Evolutionary conservation across 1,140 invertebrate species (phyloP).

Genomic region (Medauroidea extradentata): DNA sequence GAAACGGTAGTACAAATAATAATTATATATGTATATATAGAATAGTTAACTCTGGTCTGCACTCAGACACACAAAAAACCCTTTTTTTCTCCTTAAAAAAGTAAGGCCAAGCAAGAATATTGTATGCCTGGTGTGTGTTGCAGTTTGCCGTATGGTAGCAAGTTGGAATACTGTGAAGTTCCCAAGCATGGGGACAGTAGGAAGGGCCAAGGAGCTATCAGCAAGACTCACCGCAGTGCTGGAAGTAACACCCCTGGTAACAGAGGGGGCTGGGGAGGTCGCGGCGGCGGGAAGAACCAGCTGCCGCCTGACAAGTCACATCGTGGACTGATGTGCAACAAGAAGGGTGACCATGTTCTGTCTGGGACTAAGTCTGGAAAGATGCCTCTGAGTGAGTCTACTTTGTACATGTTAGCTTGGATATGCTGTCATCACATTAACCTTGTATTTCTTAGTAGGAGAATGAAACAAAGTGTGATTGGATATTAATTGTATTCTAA

Average conservation of each 20-base stretch:
- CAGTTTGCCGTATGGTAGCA: conserved; percentile 54
- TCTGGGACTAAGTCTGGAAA: neutral
- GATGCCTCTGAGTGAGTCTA: conserved; percentile 7
- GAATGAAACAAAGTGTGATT: too few relatives aligned
- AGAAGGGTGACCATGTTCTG: neutral
- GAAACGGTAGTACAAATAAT: too few relatives aligned
- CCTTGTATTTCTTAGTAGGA: too few relatives aligned
- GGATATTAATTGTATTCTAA: too few relatives aligned
- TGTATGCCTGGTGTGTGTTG: conserved; percentile 11
- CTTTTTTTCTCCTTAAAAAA: too few relatives aligned
- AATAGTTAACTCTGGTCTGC: too few relatives aligned
- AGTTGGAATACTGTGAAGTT: conserved; percentile 46
- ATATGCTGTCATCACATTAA: too few relatives aligned
- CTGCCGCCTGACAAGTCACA: conserved; percentile 1
- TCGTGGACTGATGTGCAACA: neutral
- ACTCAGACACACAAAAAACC: too few relatives aligned
- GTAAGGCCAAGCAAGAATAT: too few relatives aligned
- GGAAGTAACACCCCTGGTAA: neutral
- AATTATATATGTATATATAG: too few relatives aligned
- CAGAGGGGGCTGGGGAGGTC: neutral
- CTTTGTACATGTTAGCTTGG: too few relatives aligned
- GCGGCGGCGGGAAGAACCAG: neutral
- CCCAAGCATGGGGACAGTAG: neutral
- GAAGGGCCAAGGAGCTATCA: neutral
- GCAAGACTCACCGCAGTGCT: neutral